Percentiles rank a stretch among this genome's conserved stretches.
Evolutionary conservation across 2,113 vertebrate genomes (phyloP).

Genomic region (Pampusana beccarii): DNA sequence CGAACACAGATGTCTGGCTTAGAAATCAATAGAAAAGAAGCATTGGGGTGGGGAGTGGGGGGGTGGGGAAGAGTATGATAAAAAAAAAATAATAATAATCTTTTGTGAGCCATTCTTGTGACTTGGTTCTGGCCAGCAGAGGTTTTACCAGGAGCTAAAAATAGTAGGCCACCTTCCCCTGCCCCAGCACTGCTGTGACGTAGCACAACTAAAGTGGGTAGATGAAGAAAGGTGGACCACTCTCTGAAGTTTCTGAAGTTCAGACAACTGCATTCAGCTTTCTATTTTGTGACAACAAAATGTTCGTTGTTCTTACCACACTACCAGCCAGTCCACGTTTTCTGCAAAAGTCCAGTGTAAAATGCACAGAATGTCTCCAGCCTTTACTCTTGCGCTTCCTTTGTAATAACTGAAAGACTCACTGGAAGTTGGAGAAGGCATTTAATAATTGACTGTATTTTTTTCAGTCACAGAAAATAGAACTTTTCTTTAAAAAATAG

Average conservation of each 20-base stretch:
- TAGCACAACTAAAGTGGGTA: not conserved
- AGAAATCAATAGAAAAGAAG: not conserved
- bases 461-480: not conserved
- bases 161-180: not conserved
- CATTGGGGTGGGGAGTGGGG: no score
- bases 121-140: not conserved
- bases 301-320: not conserved
- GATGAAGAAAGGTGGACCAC: not conserved
- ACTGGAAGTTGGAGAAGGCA: not conserved
- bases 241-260: not conserved
- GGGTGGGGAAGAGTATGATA: no score
- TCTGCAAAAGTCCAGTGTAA: not conserved
- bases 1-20: not conserved
- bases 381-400: not conserved
- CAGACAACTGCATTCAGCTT: not conserved
- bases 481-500: conserved; percentile 1
- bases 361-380: not conserved
- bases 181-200: not conserved
- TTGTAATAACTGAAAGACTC: not conserved
- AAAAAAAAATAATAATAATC: not conserved
- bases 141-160: not conserved
- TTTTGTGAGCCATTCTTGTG: not conserved
- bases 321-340: not conserved
- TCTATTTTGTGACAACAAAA: not conserved
- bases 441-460: conserved; percentile 9